Evolutionary conservation across 2,113 vertebrate species (phyloP).

Genomic region (Mormyrus lacerda): DNA sequence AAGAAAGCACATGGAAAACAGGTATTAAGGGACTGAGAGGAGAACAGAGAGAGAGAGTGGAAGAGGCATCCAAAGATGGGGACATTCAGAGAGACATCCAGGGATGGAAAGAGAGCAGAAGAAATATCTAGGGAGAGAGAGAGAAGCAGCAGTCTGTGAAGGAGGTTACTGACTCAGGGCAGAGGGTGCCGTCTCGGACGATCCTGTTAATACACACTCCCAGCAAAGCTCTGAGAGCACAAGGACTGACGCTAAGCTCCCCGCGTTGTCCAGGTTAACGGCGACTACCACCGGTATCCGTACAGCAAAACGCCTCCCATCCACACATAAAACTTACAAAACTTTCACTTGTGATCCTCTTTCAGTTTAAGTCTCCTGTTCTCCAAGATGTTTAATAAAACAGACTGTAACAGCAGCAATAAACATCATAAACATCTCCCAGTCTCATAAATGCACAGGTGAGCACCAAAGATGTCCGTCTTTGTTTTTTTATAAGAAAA

Average conservation of each 20-base stretch:
- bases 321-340: not conserved
- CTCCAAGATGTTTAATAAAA: not conserved
- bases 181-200: conserved; percentile 4
- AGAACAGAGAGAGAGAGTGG: not conserved
- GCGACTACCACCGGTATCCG: not conserved
- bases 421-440: not conserved
- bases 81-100: not conserved
- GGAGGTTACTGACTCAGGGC: conserved; percentile 3
- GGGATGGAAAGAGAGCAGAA: not conserved
- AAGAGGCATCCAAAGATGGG: not conserved
- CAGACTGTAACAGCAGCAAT: not conserved
- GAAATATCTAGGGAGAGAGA: not conserved
- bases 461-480: not conserved
- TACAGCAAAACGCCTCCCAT: not conserved
- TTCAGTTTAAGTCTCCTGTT: not conserved
- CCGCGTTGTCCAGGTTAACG: not conserved
- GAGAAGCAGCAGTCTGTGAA: conserved; percentile 2
- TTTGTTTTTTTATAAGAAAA: not conserved
- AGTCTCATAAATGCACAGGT: not conserved
- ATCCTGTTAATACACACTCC: not conserved
- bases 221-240: not conserved
- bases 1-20: not conserved
- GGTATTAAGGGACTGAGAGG: not conserved
- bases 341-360: not conserved
- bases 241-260: not conserved